Conservation (phyloP, 64 coral and sea anemone genomes). For the Montipora sp. region DNA sequence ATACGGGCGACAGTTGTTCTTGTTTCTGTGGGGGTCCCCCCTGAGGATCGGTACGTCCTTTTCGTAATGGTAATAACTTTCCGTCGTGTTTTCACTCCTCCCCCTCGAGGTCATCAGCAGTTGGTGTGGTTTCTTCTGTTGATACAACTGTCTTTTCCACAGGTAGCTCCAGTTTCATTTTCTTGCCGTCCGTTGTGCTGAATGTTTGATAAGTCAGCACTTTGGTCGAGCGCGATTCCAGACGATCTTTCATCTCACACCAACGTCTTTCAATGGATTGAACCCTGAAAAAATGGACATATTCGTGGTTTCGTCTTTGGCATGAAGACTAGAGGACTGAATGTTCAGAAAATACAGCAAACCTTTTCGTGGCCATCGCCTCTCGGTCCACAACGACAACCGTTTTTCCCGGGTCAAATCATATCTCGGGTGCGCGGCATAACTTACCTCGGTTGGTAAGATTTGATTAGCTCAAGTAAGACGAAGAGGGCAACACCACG, state of each 20-base stretch:
- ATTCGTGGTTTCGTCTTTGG: not conserved
- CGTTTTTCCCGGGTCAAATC: too few relatives aligned
- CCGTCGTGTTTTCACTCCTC: conserved; percentile 53
- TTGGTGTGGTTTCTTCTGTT: conserved; percentile 70
- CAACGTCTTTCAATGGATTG: conserved; percentile 78
- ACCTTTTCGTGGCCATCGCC: too few relatives aligned
- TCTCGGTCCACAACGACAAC: too few relatives aligned
- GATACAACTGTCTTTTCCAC: conserved; percentile 56
- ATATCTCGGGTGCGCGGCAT: too few relatives aligned
- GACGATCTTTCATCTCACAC: conserved; percentile 69
- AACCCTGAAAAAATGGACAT: conserved; percentile 44
- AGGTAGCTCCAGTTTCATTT: conserved; percentile 77
- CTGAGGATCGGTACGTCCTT: conserved; percentile 75
- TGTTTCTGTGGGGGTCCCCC: conserved; percentile 79
- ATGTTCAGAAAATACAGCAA: too few relatives aligned
- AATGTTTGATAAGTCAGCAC: conserved; percentile 73
- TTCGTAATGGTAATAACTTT: conserved; percentile 92
- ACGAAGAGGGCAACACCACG: not conserved
- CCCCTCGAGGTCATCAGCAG: conserved; percentile 63
- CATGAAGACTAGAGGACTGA: too few relatives aligned
- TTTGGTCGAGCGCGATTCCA: conserved; percentile 60
- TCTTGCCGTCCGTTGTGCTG: conserved; percentile 78
- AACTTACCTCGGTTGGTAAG: too few relatives aligned
- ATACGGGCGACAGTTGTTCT: conserved; percentile 80
- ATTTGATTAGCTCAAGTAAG: too few relatives aligned